phyloP scores from a whole-genome alignment of 2,888 invertebrate species.

The Nymphalis urticae region DNA sequence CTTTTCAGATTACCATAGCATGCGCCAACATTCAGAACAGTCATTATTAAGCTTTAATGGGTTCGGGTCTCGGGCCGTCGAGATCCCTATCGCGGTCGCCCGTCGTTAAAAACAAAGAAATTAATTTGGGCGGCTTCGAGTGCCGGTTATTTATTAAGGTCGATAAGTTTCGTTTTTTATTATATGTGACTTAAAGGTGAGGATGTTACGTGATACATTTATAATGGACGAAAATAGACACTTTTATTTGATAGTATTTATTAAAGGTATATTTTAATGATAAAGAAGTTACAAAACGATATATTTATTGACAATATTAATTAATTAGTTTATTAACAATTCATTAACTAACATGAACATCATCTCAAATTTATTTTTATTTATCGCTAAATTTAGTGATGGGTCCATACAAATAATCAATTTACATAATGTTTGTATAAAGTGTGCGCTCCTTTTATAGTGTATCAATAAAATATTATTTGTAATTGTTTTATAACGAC shows the following conservation, averaged over 20 bases:
- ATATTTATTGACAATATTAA: background rate
- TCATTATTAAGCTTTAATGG: conserved; percentile 62
- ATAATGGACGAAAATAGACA: conserved; percentile 22
- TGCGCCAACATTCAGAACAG: conserved; percentile 44
- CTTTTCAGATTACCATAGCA: conserved; percentile 64
- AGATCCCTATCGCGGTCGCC: conserved; percentile 48
- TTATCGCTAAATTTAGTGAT: no score
- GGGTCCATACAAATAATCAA: no score
- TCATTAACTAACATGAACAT: no score
- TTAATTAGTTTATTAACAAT: no score
- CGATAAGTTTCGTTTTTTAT: conserved; percentile 36
- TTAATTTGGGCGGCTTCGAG: conserved; percentile 49
- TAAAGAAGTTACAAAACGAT: background rate
- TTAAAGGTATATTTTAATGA: background rate
- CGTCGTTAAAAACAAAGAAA: conserved; percentile 61
- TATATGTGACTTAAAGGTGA: conserved; percentile 33
- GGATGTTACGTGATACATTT: conserved; percentile 27
- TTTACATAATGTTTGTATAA: no score
- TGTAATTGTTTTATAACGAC: no score
- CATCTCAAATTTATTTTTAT: no score
- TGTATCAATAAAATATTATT: no score
- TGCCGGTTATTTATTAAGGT: conserved; percentile 39
- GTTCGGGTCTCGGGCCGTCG: conserved; percentile 48
- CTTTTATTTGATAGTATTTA: conserved; percentile 16
- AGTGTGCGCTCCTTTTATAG: no score